Base-by-base conservation (phyloP, 2,797 vertebrate species). In the Melanotaenia nigrans region DNA sequence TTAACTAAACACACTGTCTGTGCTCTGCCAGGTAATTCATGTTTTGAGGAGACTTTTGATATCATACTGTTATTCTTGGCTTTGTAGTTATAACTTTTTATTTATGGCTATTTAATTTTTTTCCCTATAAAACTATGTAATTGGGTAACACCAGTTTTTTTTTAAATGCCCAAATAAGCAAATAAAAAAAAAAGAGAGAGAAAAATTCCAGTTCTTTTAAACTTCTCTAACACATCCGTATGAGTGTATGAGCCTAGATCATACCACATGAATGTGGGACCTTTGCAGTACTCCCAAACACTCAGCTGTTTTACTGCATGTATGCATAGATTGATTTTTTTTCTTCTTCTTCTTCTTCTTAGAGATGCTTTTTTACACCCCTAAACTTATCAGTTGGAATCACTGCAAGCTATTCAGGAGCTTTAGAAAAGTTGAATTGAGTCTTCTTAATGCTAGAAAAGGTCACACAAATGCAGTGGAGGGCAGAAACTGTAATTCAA, bases 41-140 rank as follows among this genome's bases (percentile, higher is more conserved):
- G 38, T 35, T 60, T 36, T 47, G 2, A 68, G 9, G 63, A 75
- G 67, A 25, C 54, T 22, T 75, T 74, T 78, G 16, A 55, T 75
- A 47, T 80, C 68, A 54, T 68, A 7, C 25, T 57, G 59, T 67
- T 58, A 24, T 53, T 80, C 25, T 77, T 16, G n/a, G 40, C 14
- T 45, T 45, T 18, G 40, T 45, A 45, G 40, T 18, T 45, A 8
- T 49, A 49, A n/a, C 18, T n/a, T 9, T 49, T 49, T 20, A 5
- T n/a, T 49, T 49, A 49, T 49, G 40, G 16, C 40, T 45, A 5
- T 45, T 18, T 1, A n/a, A 45, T 45, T 45, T 45, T 45, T 45
- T 38, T 2, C 38, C 38, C 40, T n/a, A 47, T 9, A 47, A 2
- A 1, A 4, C 5, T 6, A 5, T 45, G 16, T 45, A 4, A 45